Percentiles rank a stretch among this genome's conserved stretches.
Evolutionary conservation across 2,888 invertebrate genomes (phyloP).

Genomic region (Euplagia quadripunctaria): DNA sequence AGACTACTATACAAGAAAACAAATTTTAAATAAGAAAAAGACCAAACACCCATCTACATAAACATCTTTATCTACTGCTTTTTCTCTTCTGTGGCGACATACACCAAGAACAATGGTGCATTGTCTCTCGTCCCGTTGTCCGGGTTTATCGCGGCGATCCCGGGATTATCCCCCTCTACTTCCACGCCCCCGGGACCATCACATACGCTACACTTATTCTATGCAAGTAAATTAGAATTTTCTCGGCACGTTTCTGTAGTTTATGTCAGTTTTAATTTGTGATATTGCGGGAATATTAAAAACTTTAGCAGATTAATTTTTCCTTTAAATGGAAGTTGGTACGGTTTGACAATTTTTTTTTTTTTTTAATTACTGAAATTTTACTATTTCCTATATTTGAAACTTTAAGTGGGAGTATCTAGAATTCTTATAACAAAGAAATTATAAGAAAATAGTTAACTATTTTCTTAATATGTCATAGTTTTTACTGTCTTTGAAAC

Average conservation of each 20-base stretch:
- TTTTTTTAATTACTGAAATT: too few species aligned
- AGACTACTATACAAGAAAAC: neutral
- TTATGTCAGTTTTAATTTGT: conserved; percentile 15
- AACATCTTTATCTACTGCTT: conserved; percentile 27
- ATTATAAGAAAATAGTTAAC: too few species aligned
- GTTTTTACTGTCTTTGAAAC: too few species aligned
- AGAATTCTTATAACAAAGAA: too few species aligned
- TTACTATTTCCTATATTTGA: too few species aligned
- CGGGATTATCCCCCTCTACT: conserved; percentile 29
- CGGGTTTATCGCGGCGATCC: conserved; percentile 49
- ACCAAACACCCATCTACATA: too few species aligned
- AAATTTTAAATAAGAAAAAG: neutral
- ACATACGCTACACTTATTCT: conserved; percentile 19
- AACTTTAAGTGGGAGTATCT: too few species aligned
- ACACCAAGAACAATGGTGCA: conserved; percentile 50
- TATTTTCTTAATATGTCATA: too few species aligned
- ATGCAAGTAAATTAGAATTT: conserved; percentile 21
- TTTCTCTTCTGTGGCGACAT: conserved; percentile 20
- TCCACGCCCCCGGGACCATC: conserved; percentile 10
- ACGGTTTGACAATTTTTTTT: neutral
- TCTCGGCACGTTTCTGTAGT: conserved; percentile 2
- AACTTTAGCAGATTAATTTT: neutral
- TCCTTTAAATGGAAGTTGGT: neutral
- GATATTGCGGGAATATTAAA: neutral
- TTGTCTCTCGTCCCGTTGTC: conserved; percentile 49